Evolutionary conservation across 2,797 vertebrate genomes (phyloP), one percentile per base, ranked within the genome.

Genomic region (Girardinus metallicus): DNA sequence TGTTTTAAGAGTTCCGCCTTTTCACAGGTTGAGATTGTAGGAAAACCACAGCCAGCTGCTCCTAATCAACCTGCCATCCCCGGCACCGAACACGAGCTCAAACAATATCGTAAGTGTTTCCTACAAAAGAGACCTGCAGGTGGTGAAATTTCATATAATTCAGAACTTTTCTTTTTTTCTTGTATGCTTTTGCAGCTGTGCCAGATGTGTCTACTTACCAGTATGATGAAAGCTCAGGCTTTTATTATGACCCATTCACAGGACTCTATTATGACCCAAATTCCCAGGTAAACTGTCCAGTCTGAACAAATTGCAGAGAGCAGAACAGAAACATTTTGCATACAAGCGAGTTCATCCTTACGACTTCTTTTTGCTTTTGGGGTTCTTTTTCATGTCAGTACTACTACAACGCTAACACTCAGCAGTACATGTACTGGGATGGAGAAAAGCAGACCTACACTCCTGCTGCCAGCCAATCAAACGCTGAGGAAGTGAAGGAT

Each of bases 401-500:
- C 92, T 98, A 97, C 87, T 98, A 95, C 86, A 98, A 98, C 34
- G 86, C 96, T 81, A 96, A 97, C 88, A 95, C 94, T 39, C 97
- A 97, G 92, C 96, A 97, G 89, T 98, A 97, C 91, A 96, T 98
- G 90, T 98, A 98, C 93, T 98, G 97, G 97, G 97, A 98, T 31
- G 97, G 97, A 53, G 97, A 97, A 72, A 96, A 96, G 41, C 94
- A 95, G 64, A 96, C 93, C 6, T 98, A 97, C 29, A 88, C 97
- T 74, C 95, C 97, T 18, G 97, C 97, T 53, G 92, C 96, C 3
- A 84, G 80, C 76, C 95, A 96, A 78, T 91, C 94, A 0, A 90
- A 92, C 0, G 80, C 91, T 1, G 96, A 96, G 79, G 84, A 86
- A 1, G 13, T 81, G 0, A 76, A 86, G 2, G 88, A 89, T 51